These are phyloP conservation scores for Fragum whitleyi DNA, from an alignment of 2,888 invertebrate genomes.

Conservation along the genomic window DNA sequence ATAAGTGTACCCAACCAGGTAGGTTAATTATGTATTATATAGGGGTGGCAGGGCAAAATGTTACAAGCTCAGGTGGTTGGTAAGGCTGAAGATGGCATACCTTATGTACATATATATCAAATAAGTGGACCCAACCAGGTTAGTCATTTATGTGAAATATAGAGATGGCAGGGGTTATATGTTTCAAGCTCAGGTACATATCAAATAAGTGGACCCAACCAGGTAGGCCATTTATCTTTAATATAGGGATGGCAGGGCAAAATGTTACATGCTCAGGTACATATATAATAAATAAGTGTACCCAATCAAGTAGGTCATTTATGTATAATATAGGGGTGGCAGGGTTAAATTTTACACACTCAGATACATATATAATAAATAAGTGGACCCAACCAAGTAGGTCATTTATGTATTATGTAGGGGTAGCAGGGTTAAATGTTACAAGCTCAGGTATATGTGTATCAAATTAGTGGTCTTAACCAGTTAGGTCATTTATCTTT, in stretches of 20 bases:
- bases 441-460: constrained; percentile 88
- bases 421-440: constrained; percentile 87
- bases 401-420: no score
- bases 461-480: constrained; percentile 82
- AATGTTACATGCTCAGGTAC: constrained; percentile 94
- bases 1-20: constrained; percentile 72
- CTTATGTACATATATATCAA: constrained; percentile 14
- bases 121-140: no score
- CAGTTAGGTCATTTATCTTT: constrained; percentile 59
- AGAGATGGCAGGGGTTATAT: constrained; percentile 87
- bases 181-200: no score
- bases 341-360: constrained; percentile 85
- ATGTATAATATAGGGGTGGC: no score
- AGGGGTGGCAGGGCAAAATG: constrained; percentile 89
- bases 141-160: no score
- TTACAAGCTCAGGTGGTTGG: constrained; percentile 95
- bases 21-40: not conserved
- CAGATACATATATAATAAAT: constrained; percentile 89
- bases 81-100: constrained; percentile 85
- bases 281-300: constrained; percentile 88
- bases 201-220: constrained; percentile 70
- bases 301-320: constrained; percentile 72
- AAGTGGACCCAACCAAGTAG: constrained; percentile 69
- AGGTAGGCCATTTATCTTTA: constrained; percentile 47
- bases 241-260: constrained; percentile 88